Evolutionary conservation across 1,140 invertebrate species (phyloP), one percentile per base, ranked within the genome.

Genomic region (Gonioctena quinquepunctata): DNA sequence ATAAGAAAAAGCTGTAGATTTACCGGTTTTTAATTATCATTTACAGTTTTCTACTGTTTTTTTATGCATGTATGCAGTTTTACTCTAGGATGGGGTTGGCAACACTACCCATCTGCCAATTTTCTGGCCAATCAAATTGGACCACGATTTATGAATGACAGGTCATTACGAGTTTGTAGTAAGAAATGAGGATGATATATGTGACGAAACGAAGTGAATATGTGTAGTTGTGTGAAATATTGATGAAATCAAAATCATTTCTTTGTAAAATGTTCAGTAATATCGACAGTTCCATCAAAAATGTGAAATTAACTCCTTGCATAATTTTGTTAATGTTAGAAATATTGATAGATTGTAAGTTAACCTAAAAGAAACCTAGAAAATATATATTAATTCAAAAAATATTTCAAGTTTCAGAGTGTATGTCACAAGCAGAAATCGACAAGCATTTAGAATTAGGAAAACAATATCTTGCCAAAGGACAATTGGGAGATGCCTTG

Each of bases 401-500:
- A n/a, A n/a, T 42, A 82, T 73, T 84, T 82, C 70, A 79, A 89
- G 91, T 89, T 82, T 86, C 89, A 76, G 86, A 89, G 68, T 86
- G 87, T 73, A 85, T 89, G 27, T 88, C 87, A 74, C 89, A 89
- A 74, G 86, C 88, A 26, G 96, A 98, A 83, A 90, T 99, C 50
- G 91, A 96, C 76, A 93, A 91, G 79, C 96, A 99, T 87, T 86
- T 99, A 80, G 94, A 98, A 82, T 86, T 97, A 82, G 97, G 97
- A 1, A 93, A 92, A 83, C 90, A 96, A 76, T 92, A 98, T 81
- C 85, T 99, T 73, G 91, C 94, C 5, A 90, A 90, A 75, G 96
- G 97, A 52, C 95, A 99, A 82, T 89, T 99, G 60, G 92, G 95
- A 56, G 98, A 99, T 88, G 98, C 98, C 0, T 84, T 99, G 23